Percentiles rank a stretch among this genome's conserved stretches.
Evolutionary conservation across 1,140 invertebrate species (phyloP).

Genomic region (Agrypnia vestita): DNA sequence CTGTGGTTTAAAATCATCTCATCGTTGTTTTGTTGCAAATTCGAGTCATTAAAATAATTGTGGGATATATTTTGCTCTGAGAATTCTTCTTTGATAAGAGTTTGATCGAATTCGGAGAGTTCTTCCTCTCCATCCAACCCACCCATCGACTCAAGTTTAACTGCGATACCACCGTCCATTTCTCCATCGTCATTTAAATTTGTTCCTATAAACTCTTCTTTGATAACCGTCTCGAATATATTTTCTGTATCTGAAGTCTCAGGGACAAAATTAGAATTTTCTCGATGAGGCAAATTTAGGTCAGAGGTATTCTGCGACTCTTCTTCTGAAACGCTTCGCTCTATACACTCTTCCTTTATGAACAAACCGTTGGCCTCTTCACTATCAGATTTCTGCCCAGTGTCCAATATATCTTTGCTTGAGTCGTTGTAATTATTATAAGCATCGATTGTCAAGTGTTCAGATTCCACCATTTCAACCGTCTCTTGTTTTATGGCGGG

Average conservation of each 20-base stretch:
- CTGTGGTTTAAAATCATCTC: slow-evolving; percentile 3
- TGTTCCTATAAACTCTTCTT: neutral
- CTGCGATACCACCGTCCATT: neutral
- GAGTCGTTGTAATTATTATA: neutral
- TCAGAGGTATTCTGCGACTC: neutral
- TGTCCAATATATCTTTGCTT: slow-evolving; percentile 9
- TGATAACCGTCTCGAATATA: slow-evolving; percentile 4
- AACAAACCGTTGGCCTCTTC: neutral
- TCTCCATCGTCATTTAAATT: neutral
- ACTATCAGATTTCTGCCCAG: slow-evolving; percentile 1
- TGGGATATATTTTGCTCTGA: too few species aligned
- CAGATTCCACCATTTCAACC: neutral
- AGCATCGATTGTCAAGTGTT: slow-evolving; percentile 22
- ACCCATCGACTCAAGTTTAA: neutral
- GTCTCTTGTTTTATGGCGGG: neutral
- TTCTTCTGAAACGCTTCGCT: neutral
- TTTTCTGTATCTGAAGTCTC: neutral
- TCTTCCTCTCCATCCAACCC: neutral
- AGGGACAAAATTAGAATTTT: neutral
- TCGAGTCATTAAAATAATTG: neutral
- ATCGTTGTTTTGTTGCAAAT: neutral
- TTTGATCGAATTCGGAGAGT: slow-evolving; percentile 8
- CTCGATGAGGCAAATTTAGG: neutral
- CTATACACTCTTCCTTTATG: slow-evolving; percentile 15
- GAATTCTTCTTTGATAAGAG: neutral